Conservation (phyloP, 2,113 vertebrate genomes). For the Terrapene triunguis region DNA sequence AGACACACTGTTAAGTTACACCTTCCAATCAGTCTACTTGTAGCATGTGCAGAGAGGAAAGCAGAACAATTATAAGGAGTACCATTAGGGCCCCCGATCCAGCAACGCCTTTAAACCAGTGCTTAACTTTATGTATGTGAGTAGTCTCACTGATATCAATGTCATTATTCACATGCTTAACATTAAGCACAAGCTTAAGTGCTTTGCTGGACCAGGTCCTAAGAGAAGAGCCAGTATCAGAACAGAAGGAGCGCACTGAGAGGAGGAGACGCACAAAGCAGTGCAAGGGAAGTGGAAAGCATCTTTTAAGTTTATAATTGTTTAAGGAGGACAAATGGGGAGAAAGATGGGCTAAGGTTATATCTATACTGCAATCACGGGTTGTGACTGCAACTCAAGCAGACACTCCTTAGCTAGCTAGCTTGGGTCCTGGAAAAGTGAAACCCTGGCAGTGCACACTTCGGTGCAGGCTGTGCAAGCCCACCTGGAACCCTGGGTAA, state of each 20-base stretch:
- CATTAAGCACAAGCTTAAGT: background rate
- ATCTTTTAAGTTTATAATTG: constrained; percentile 46
- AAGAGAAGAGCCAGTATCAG: background rate
- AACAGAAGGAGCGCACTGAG: background rate
- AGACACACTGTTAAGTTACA: background rate
- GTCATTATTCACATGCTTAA: background rate
- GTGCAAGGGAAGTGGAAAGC: constrained; percentile 28
- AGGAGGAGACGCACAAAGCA: constrained; percentile 31
- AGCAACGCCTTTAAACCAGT: background rate
- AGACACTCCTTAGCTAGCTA: background rate
- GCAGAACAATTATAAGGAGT: background rate
- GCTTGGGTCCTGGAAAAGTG: background rate
- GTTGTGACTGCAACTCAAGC: background rate
- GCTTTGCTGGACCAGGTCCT: background rate
- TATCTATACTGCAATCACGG: background rate
- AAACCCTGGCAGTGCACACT: background rate
- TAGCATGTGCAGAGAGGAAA: constrained; percentile 1
- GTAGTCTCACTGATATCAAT: background rate
- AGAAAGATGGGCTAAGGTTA: background rate
- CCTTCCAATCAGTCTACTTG: background rate
- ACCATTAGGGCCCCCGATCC: background rate
- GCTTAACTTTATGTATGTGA: background rate
- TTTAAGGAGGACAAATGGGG: constrained; percentile 18
- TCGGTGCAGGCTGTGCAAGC: background rate
- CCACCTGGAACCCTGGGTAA: background rate